Conservation (phyloP, 2,113 vertebrate genomes). For the Syngnathoides biaculeatus region DNA sequence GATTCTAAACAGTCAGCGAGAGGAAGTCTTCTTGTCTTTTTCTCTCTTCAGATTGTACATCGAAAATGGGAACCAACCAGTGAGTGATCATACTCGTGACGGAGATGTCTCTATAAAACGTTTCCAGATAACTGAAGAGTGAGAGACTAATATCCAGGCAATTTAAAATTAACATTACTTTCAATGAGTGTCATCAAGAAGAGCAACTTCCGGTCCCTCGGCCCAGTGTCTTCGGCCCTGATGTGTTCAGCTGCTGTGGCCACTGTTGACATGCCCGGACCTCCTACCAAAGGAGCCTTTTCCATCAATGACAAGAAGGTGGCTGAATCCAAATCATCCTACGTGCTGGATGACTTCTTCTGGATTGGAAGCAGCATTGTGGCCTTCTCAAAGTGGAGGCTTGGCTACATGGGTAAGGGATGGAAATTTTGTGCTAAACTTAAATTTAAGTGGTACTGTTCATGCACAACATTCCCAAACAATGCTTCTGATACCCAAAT, state of each 20-base stretch:
- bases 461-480: background rate
- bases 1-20: constrained; percentile 9
- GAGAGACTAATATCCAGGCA: background rate
- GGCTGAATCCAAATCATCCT: constrained; percentile 49
- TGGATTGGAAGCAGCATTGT: constrained; percentile 80
- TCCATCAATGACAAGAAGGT: constrained; percentile 16
- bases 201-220: constrained; percentile 26
- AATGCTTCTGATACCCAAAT: background rate
- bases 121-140: background rate
- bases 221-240: constrained; percentile 41
- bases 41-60: constrained; percentile 6
- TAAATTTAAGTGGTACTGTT: no score
- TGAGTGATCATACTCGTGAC: background rate
- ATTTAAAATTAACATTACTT: background rate
- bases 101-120: background rate
- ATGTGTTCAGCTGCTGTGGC: constrained; percentile 27
- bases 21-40: constrained; percentile 9
- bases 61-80: background rate
- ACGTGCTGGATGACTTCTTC: constrained; percentile 78
- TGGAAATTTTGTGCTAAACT: no score
- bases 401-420: constrained; percentile 83
- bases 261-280: constrained; percentile 47
- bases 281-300: constrained; percentile 49
- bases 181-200: constrained; percentile 40
- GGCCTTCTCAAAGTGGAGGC: constrained; percentile 75